phyloP scores from a whole-genome alignment of 2,888 invertebrate genomes.

The Microctonus hyperodae region DNA sequence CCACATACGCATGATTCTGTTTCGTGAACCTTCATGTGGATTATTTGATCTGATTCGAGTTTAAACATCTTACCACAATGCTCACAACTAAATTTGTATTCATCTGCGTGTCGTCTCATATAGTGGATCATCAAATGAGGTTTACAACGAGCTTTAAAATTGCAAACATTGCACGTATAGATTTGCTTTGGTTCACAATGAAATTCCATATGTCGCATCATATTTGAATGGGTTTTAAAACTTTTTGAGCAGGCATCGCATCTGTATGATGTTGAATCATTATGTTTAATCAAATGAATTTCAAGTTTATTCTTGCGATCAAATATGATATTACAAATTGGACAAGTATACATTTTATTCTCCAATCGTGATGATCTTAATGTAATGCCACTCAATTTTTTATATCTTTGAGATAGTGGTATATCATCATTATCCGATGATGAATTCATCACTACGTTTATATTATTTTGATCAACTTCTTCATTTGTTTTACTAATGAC shows the following conservation, averaged over 20 bases:
- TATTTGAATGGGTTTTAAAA: conserved; percentile 52
- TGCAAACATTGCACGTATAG: conserved; percentile 51
- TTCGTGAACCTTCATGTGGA: conserved; percentile 64
- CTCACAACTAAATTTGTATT: conserved; percentile 66
- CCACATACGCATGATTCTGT: conserved; percentile 56
- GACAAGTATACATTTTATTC: conserved; percentile 47
- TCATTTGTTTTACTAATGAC: background rate
- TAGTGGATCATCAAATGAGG: conserved; percentile 56
- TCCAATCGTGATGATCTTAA: background rate
- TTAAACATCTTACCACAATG: conserved; percentile 67
- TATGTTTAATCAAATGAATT: conserved; percentile 56
- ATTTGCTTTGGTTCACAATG: conserved; percentile 51
- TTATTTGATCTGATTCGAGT: conserved; percentile 65
- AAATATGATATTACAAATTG: conserved; percentile 51
- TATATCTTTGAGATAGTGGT: background rate
- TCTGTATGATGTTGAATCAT: conserved; percentile 53
- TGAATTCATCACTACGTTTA: background rate
- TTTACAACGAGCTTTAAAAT: conserved; percentile 55
- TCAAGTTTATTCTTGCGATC: conserved; percentile 52
- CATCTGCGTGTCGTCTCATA: conserved; percentile 54
- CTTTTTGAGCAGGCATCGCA: conserved; percentile 53
- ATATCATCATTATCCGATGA: background rate
- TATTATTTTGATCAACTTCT: background rate
- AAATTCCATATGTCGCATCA: conserved; percentile 54
- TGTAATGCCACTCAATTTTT: background rate